Evolutionary conservation across 2,113 vertebrate genomes (phyloP).

Genomic region (Corapipo altera): DNA sequence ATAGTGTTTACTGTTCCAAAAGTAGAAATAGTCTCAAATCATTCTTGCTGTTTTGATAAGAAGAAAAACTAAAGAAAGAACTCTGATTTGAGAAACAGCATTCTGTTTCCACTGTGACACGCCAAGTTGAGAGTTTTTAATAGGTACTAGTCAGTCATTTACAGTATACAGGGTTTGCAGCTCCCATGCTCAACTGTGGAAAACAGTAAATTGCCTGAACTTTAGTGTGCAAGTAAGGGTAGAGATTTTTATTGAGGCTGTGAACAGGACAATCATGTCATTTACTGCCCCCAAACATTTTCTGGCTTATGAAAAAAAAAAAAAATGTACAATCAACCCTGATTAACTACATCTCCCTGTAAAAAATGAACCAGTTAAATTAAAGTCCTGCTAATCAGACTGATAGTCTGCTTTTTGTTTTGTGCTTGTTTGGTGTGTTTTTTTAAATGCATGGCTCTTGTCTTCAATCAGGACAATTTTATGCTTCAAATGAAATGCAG

Average conservation of each 20-base stretch:
- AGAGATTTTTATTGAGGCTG: neutral
- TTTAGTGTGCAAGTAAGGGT: neutral
- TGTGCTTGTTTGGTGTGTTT: neutral
- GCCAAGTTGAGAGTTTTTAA: neutral
- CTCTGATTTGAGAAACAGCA: neutral
- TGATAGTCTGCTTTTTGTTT: neutral
- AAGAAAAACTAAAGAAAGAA: neutral
- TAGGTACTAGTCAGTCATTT: neutral
- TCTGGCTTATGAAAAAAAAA: neutral
- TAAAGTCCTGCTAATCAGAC: neutral
- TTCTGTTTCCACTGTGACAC: neutral
- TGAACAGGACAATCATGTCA: neutral
- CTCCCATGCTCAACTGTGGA: neutral
- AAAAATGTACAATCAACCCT: neutral
- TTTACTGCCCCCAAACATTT: neutral
- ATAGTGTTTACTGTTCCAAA: neutral
- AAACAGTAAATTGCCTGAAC: neutral
- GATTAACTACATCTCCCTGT: neutral
- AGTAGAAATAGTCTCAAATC: neutral
- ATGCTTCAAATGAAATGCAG: neutral
- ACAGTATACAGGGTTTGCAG: neutral
- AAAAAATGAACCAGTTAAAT: neutral
- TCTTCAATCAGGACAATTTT: neutral
- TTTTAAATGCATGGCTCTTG: neutral
- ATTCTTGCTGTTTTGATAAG: neutral